These are phyloP conservation scores for Poeciliopsis gracilis DNA, from an alignment of 2,797 vertebrate species.

Conservation along the genomic window DNA sequence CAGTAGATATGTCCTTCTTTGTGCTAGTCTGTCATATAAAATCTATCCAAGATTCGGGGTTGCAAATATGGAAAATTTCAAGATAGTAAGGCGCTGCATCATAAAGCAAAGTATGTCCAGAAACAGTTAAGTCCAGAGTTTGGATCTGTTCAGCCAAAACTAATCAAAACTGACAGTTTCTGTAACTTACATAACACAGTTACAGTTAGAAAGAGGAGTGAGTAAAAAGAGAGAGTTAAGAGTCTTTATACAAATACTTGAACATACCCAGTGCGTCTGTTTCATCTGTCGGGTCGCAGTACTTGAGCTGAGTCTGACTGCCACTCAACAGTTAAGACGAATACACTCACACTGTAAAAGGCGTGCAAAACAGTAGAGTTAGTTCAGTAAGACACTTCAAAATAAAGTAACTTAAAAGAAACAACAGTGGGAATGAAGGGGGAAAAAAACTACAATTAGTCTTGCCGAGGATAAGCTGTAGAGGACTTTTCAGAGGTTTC, in stretches of 20 bases:
- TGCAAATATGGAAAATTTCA: background rate
- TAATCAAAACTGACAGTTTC: constrained; percentile 2
- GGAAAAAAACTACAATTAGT: constrained; percentile 30
- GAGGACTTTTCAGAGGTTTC: constrained; percentile 49
- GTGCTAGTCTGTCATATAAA: background rate
- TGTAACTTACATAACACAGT: background rate
- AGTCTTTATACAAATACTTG: constrained; percentile 34
- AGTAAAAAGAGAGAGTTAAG: constrained; percentile 15
- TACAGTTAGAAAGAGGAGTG: background rate
- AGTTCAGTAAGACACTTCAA: constrained; percentile 37
- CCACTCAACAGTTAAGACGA: constrained; percentile 6
- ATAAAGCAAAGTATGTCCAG: constrained; percentile 1
- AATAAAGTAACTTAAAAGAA: constrained; percentile 12
- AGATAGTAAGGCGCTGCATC: background rate
- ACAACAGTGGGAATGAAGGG: constrained; percentile 6
- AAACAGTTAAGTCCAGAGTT: background rate
- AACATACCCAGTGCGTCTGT: constrained; percentile 24
- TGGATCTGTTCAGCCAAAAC: constrained; percentile 6
- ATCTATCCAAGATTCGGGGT: background rate
- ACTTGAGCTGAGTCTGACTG: constrained; percentile 51
- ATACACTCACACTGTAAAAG: constrained; percentile 2
- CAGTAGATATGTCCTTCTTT: background rate
- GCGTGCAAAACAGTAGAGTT: constrained; percentile 7
- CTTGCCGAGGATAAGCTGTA: constrained; percentile 42
- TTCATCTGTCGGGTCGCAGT: constrained; percentile 49